phyloP scores from a whole-genome alignment of 2,888 invertebrate species.

The Schizotus pectinicornis region DNA sequence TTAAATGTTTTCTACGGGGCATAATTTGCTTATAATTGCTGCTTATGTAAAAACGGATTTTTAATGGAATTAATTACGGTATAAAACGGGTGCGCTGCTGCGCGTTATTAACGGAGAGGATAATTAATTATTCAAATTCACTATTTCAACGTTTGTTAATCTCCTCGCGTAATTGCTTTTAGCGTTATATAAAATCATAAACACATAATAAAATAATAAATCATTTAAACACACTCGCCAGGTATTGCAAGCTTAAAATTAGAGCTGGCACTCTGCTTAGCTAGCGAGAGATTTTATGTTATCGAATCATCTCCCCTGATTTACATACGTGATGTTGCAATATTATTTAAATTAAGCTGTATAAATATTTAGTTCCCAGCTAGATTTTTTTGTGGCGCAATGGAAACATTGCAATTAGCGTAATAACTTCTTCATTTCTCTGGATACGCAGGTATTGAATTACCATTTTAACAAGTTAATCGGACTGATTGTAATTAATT shows the following conservation, averaged over 20 bases:
- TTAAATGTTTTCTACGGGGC: conserved; percentile 17
- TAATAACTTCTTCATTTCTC: conserved; percentile 7
- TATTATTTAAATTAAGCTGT: neutral
- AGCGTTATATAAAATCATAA: conserved; percentile 22
- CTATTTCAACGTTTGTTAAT: conserved; percentile 27
- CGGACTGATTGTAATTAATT: conserved; percentile 3
- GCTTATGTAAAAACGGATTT: conserved; percentile 23
- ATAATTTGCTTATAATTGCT: conserved; percentile 23
- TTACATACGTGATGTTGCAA: too few relatives aligned
- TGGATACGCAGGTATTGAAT: neutral
- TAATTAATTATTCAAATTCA: conserved; percentile 27
- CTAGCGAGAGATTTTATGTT: too few relatives aligned
- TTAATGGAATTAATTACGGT: conserved; percentile 27
- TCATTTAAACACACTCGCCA: conserved; percentile 30
- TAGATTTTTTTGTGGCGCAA: conserved; percentile 6
- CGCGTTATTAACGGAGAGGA: conserved; percentile 22
- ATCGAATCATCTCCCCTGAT: too few relatives aligned
- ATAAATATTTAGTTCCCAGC: conserved; percentile 8
- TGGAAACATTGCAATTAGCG: conserved; percentile 8
- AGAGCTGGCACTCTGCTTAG: too few relatives aligned
- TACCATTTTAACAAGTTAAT: conserved; percentile 8
- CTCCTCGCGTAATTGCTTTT: conserved; percentile 24
- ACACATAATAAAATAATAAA: conserved; percentile 26
- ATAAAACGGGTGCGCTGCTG: conserved; percentile 19
- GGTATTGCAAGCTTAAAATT: neutral